Evolutionary conservation across 2,888 invertebrate species (phyloP).

Genomic region (Hoplodrina ambigua): DNA sequence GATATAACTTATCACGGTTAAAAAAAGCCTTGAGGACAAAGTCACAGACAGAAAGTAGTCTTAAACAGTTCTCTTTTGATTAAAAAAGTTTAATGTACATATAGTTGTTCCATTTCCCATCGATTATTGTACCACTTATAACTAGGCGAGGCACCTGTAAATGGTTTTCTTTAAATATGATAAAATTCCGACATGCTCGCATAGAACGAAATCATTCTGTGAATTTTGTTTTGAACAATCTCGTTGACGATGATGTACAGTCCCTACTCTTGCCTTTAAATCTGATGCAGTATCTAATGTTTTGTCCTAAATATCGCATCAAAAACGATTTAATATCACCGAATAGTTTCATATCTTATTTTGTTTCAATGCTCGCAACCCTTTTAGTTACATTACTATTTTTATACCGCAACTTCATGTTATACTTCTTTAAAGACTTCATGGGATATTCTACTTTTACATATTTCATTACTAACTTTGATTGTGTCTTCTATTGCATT

Average conservation of each 20-base stretch:
- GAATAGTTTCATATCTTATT: constrained; percentile 3
- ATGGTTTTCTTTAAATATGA: not conserved
- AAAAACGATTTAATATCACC: constrained; percentile 13
- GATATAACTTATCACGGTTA: too few relatives aligned
- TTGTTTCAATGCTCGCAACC: constrained; percentile 12
- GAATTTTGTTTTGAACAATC: constrained; percentile 4
- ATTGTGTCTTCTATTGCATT: not conserved
- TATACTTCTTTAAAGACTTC: not conserved
- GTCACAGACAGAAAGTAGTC: too few relatives aligned
- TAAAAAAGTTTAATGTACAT: not conserved
- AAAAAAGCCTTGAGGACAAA: too few relatives aligned
- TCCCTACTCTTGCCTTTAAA: constrained; percentile 32
- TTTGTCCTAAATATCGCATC: constrained; percentile 31
- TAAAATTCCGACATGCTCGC: not conserved
- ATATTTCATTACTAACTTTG: not conserved
- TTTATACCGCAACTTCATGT: not conserved
- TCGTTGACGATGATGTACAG: constrained; percentile 27
- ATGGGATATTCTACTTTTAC: not conserved
- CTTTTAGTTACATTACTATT: not conserved
- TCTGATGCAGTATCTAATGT: constrained; percentile 23
- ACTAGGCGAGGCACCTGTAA: not conserved
- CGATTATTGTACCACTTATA: not conserved
- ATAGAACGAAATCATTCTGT: not conserved
- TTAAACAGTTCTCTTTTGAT: not conserved
- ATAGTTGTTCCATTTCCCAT: not conserved